Conservation (phyloP, 2,797 vertebrate genomes). For the Moxostoma hubbsi region DNA sequence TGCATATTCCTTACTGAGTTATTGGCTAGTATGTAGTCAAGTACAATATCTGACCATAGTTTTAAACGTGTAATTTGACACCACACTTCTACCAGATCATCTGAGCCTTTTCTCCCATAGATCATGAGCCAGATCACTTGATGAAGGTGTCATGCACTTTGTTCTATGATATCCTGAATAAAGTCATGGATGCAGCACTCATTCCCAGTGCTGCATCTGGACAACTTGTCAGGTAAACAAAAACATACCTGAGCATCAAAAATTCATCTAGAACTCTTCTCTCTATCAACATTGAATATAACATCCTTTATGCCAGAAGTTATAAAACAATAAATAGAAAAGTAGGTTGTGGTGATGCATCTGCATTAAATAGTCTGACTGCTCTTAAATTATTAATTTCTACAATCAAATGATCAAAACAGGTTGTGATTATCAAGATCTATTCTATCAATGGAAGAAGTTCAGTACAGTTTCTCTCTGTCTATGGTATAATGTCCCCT, state of each 20-base stretch:
- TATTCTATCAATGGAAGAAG: too few relatives aligned
- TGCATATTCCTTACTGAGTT: too few relatives aligned
- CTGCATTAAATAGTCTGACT: too few relatives aligned
- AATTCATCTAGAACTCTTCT: neutral
- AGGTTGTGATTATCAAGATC: too few relatives aligned
- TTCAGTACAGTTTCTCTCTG: too few relatives aligned
- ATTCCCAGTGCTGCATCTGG: neutral
- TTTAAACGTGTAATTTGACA: too few relatives aligned
- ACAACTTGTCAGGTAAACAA: slow-evolving; percentile 1
- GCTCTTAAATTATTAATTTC: neutral
- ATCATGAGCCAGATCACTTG: neutral
- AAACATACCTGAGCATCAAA: neutral
- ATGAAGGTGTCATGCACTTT: neutral
- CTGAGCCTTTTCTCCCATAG: neutral
- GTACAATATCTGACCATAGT: too few relatives aligned
- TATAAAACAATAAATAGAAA: neutral
- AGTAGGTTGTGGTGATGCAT: neutral
- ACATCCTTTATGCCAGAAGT: slow-evolving; percentile 4
- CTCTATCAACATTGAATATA: neutral
- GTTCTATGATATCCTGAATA: neutral
- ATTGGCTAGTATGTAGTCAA: too few relatives aligned
- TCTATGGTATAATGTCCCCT: too few relatives aligned
- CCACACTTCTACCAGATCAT: too few relatives aligned
- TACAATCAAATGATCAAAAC: neutral
- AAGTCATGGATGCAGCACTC: neutral